Percentiles rank a stretch among this genome's conserved stretches.
Evolutionary conservation across 2,797 vertebrate genomes (phyloP).

Genomic region (Leptoclinus maculatus): DNA sequence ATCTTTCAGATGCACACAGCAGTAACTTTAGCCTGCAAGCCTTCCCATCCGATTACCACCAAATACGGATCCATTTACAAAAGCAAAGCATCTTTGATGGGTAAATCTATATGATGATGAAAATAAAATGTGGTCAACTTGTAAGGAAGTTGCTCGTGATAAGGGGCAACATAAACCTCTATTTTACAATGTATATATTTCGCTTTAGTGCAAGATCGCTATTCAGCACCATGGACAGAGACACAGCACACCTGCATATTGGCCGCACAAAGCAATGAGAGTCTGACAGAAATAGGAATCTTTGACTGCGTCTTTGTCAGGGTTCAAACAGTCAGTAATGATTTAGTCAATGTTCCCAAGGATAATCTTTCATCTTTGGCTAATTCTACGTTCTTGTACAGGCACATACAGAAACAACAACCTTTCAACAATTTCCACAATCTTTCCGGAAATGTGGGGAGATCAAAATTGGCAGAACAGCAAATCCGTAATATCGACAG

Average conservation of each 20-base stretch:
- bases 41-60: constrained; percentile 4
- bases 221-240: constrained; percentile 73
- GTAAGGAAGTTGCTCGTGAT: background rate
- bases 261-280: background rate
- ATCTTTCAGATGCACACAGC: background rate
- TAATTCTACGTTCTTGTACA: constrained; percentile 2
- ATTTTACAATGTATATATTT: background rate
- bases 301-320: background rate
- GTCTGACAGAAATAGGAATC: background rate
- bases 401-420: constrained; percentile 32
- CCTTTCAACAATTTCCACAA: constrained; percentile 41
- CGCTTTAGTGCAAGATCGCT: background rate
- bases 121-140: background rate
- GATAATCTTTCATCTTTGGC: background rate
- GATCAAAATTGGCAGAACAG: constrained; percentile 64
- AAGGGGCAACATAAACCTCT: background rate
- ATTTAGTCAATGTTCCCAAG: background rate
- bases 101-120: background rate
- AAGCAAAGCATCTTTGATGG: background rate
- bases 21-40: constrained; percentile 12
- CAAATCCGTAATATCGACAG: constrained; percentile 69
- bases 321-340: background rate
- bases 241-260: background rate
- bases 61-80: background rate
- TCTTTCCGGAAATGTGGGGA: constrained; percentile 61